Base-by-base conservation (phyloP, 1,140 invertebrate species). In the Brachionus rotundiformis region DNA sequence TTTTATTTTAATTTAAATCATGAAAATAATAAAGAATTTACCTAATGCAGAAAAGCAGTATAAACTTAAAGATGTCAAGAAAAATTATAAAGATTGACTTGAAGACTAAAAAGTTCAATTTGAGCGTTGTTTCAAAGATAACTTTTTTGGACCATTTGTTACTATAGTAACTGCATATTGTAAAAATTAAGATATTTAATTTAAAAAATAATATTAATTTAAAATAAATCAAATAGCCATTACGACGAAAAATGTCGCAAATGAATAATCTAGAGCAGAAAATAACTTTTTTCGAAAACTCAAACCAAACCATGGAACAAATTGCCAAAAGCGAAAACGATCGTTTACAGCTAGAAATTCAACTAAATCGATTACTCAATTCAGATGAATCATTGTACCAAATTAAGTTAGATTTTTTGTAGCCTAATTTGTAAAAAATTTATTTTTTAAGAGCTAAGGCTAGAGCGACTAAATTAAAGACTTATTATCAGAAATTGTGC, bases 241-340 rank as follows among this genome's bases (percentile, higher is more conserved):
- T 29, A n/a, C 25, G 27, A 13, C 4, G 25, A 33, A 68, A n/a
- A 36, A 68, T 68, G 63, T 68, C 63, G 5, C 31, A 68, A 16
- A 68, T 68, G 16, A 31, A 68, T 36, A 33, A 68, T 33, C 2
- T 68, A 6, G 13, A 68, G 8, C 63, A 68, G 19, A 68, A 68
- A 68, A 68, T 68, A n/a, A 3, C n/a, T 36, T 68, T 68, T 36
- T 68, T 68, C 5, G 63, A 68, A 36, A 68, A 36, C 8, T 68
- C 63, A 11, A 68, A 68, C 13, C 29, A 68, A 16, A 16, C 29
- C 16, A 68, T 68, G 63, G 63, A 68, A 23, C 27, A 68, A 0
- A 68, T 68, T 6, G 63, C 63, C 33, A 68, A 73, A 47, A 79
- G 76, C 25, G 76, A 79, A 63, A 63, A 63, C 10, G 76, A 79